Evolutionary conservation across 1,140 invertebrate genomes (phyloP), one percentile per base, ranked within the genome.

Genomic region (Palaemon carinicauda): DNA sequence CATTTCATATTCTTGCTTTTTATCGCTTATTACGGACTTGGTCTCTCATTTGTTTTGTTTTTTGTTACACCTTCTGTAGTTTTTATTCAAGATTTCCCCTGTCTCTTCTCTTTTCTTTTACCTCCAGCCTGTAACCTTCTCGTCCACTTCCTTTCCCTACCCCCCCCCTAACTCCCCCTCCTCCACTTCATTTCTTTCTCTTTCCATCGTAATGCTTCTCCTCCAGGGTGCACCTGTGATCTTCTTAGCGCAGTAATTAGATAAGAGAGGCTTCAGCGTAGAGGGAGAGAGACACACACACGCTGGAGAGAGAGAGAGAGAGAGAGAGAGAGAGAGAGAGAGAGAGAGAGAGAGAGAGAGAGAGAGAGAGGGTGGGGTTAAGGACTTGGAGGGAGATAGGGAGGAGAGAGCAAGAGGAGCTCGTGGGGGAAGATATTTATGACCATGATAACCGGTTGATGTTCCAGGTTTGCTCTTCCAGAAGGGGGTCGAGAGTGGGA

Each of bases 171-270:
- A 9, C 15, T 54, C 21, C 56, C 27, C 24, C 56, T n/a, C n/a
- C n/a, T n/a, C 29, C 17, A 15, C 65, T 52, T 19, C 65, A 31
- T 27, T 51, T 54, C 51, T 69, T 54, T 21, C 15, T 52, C n/a
- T 50, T n/a, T 50, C 80, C 54, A 31, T 69, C n/a, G 21, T 24
- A 17, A 33, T n/a, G n/a, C 31, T 53, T 27, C 75, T 53, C 56
- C 80, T 21, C 56, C 52, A 24, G 41, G 50, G 71, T 54, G 81
- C 81, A 82, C 81, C 81, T 82, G 81, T 75, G 81, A 82, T 82
- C 81, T 69, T 53, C 81, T 82, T 82, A 82, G 81, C 52, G 51
- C 19, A 73, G 81, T 82, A 82, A 82, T 82, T 82, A 82, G 81
- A 82, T 82, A 82, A 82, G 81, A 82, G 81, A 71, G 71, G 27